Evolutionary conservation across 1,140 invertebrate species (phyloP).

Genomic region (Colletes gigas): DNA sequence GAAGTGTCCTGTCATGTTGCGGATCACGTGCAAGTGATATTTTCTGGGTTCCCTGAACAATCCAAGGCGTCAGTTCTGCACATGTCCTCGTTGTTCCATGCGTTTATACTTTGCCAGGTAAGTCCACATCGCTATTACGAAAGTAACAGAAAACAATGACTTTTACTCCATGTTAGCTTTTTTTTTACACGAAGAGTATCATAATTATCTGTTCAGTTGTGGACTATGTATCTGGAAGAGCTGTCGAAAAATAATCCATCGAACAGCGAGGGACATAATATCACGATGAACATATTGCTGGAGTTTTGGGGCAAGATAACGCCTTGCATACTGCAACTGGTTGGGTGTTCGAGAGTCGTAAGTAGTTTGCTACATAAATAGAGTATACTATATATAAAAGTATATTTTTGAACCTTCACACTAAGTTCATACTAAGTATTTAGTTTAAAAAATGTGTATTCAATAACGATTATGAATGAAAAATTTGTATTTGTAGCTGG

Average conservation of each 20-base stretch:
- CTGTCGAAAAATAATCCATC: slow-evolving; percentile 86
- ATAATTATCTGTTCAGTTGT: slow-evolving; percentile 85
- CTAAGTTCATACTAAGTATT: too few relatives aligned
- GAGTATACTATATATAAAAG: too few relatives aligned
- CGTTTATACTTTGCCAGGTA: slow-evolving; percentile 91
- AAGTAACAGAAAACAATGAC: too few relatives aligned
- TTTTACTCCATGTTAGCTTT: neutral
- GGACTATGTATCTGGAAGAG: slow-evolving; percentile 99
- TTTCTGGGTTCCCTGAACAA: slow-evolving; percentile 98
- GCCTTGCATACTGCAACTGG: slow-evolving; percentile 95
- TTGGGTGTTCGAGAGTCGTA: slow-evolving; percentile 96
- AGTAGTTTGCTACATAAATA: slow-evolving; percentile 64
- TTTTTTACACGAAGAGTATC: neutral
- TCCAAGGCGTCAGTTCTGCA: slow-evolving; percentile 94
- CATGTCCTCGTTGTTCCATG: slow-evolving; percentile 94
- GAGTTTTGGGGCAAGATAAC: slow-evolving; percentile 99
- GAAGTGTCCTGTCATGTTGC: slow-evolving; percentile 97
- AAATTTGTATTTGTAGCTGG: slow-evolving; percentile 84
- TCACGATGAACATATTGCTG: slow-evolving; percentile 92
- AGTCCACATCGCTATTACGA: neutral
- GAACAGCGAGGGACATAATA: slow-evolving; percentile 86
- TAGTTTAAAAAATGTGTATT: too few relatives aligned
- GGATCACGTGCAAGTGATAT: slow-evolving; percentile 97
- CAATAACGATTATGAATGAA: neutral
- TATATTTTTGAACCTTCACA: too few relatives aligned